Percentiles rank a stretch among this genome's conserved stretches.
These are phyloP conservation scores for Drosophila affinis DNA, from an alignment of 2,888 invertebrate genomes.

Conservation along the genomic window DNA sequence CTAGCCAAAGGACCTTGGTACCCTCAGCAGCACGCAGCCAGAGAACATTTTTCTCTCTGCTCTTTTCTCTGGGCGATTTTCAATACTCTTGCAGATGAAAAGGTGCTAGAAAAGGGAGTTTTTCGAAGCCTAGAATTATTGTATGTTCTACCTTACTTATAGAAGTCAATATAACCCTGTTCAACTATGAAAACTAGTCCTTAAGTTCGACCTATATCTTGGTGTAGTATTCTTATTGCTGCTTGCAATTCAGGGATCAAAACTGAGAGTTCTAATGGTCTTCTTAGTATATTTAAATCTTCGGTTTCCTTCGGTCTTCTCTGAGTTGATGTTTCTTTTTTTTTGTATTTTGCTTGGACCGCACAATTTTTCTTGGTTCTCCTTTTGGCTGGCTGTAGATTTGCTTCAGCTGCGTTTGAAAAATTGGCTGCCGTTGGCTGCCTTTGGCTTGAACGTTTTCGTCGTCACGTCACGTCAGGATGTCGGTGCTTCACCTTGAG, in stretches of 20 bases:
- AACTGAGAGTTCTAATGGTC: too few relatives aligned
- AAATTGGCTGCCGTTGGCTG: constrained; percentile 64
- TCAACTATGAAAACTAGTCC: too few relatives aligned
- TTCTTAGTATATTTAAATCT: neutral
- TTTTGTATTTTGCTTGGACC: constrained; percentile 66
- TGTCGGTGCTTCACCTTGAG: constrained; percentile 46
- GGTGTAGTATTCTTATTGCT: too few relatives aligned
- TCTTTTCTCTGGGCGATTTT: neutral
- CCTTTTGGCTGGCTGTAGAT: constrained; percentile 21
- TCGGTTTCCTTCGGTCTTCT: constrained; percentile 7
- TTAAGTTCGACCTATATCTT: too few relatives aligned
- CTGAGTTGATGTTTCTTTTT: constrained; percentile 2
- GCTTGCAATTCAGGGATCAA: too few relatives aligned
- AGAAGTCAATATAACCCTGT: too few relatives aligned
- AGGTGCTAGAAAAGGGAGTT: too few relatives aligned
- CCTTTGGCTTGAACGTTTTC: constrained; percentile 60
- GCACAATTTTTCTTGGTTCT: constrained; percentile 77
- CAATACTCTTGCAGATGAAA: neutral
- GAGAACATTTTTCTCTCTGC: neutral
- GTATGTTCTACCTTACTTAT: too few relatives aligned
- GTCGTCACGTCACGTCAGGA: constrained; percentile 45
- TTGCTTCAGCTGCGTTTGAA: constrained; percentile 62
- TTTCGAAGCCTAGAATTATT: too few relatives aligned
- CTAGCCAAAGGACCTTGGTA: constrained; percentile 37
- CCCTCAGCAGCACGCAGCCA: constrained; percentile 39